These are phyloP conservation scores for Cyrtonyx montezumae DNA, from an alignment of 2,113 vertebrate genomes.

Conservation along the genomic window DNA sequence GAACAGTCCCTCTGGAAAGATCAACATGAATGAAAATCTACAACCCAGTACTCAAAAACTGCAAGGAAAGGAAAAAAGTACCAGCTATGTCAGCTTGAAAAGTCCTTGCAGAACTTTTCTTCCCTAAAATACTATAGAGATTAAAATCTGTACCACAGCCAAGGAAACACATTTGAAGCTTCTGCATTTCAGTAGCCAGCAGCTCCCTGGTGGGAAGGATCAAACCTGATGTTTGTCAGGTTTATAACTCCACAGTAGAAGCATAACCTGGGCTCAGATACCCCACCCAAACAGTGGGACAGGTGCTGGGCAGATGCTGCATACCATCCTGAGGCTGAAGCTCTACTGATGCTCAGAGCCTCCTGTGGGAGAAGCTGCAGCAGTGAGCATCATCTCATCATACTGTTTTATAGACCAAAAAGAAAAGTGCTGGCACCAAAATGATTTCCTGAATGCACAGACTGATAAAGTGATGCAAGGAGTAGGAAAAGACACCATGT, in stretches of 20 bases:
- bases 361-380: too few species aligned
- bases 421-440: neutral
- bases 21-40: neutral
- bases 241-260: neutral
- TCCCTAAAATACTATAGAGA: neutral
- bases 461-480: neutral
- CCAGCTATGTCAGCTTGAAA: neutral
- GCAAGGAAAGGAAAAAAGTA: accelerated
- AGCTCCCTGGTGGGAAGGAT: neutral
- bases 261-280: neutral
- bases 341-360: neutral
- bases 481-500: accelerated
- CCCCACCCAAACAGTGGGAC: accelerated
- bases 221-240: neutral
- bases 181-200: neutral
- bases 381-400: neutral
- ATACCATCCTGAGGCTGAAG: accelerated
- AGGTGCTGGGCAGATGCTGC: neutral
- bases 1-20: neutral
- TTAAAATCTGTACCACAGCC: neutral
- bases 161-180: neutral
- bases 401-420: neutral
- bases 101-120: neutral
- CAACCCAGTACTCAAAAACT: neutral
- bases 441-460: neutral